phyloP scores from a whole-genome alignment of 1,140 invertebrate species.

The Hycleus phaleratus region DNA sequence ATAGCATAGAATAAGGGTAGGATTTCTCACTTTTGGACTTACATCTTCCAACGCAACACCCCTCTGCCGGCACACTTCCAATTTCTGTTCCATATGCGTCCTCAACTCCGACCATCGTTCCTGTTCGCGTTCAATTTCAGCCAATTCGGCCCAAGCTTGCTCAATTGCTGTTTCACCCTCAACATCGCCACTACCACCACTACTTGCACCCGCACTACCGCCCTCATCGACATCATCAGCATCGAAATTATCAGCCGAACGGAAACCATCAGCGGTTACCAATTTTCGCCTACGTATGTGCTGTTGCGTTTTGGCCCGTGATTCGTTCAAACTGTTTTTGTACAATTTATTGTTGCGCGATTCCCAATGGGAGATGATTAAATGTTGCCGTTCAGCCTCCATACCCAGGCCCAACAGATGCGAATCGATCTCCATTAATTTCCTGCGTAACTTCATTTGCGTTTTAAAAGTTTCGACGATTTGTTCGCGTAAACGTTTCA shows the following conservation, averaged over 20 bases:
- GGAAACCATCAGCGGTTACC: conserved; percentile 32
- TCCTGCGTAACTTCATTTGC: conserved; percentile 78
- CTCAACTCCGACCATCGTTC: conserved; percentile 69
- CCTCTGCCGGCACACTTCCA: conserved; percentile 65
- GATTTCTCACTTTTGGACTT: conserved; percentile 21
- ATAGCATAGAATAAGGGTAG: too few relatives aligned
- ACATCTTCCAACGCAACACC: conserved; percentile 77
- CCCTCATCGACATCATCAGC: conserved; percentile 21
- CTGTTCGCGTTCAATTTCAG: conserved; percentile 77
- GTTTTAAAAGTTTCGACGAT: conserved; percentile 82
- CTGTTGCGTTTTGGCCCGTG: conserved; percentile 50
- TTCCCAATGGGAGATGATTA: conserved; percentile 81
- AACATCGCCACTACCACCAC: conserved; percentile 5
- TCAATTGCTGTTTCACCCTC: conserved; percentile 51
- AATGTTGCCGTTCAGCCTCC: conserved; percentile 77
- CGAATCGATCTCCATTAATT: conserved; percentile 80
- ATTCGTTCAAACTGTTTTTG: conserved; percentile 47
- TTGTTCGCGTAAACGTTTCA: conserved; percentile 70
- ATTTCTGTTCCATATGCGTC: conserved; percentile 65
- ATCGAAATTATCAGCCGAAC: conserved; percentile 32
- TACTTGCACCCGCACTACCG: background rate
- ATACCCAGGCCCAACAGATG: conserved; percentile 72
- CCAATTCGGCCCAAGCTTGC: conserved; percentile 75
- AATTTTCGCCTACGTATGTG: conserved; percentile 43
- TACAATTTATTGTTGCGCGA: conserved; percentile 69